Evolutionary conservation across 1,140 invertebrate genomes (phyloP), one percentile per base, ranked within the genome.

Genomic region (Drosophila lacertosa): DNA sequence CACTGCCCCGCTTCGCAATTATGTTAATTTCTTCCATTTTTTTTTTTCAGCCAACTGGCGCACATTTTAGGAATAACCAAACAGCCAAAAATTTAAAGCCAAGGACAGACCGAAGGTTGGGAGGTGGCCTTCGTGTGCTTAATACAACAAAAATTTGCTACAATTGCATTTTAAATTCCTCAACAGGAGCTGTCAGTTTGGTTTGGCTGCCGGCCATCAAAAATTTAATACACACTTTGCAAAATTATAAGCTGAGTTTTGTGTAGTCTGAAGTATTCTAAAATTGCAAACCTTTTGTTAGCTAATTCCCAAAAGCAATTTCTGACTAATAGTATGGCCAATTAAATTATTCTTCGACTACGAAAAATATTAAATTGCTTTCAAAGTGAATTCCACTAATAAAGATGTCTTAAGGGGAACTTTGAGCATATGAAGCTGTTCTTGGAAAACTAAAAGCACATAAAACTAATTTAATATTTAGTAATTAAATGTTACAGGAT

Each of bases 141-240:
- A 83, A 83, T 62, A 71, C 51, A 65, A 54, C 45, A 33, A 75
- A 75, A 83, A 76, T 83, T 84, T 76, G 59, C 79, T 68, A 67
- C 63, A 76, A 84, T 80, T 73, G 81, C 76, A 76, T 73, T 86
- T 80, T 50, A 80, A 83, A 79, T 68, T 83, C 33, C 18, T 26
- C 47, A 42, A 2, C 16, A 44, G 40, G 33, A 47, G 26, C 73
- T 53, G 51, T 10, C 35, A 16, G 37, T 11, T 35, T 26, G 29
- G 22, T 29, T 47, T 51, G 6, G 13, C 9, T 18, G 42, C 29
- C 5, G 32, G 42, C 33, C 50, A 69, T 55, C 35, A 40, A 35
- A 22, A 51, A 71, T 65, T 66, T 51, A 58, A 66, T 53, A 64
- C 59, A 42, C 44, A 20, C 35, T 29, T 7, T 29, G 26, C 1